These are phyloP conservation scores for Anaspis maculata DNA, from an alignment of 2,888 invertebrate genomes.

Conservation along the genomic window DNA sequence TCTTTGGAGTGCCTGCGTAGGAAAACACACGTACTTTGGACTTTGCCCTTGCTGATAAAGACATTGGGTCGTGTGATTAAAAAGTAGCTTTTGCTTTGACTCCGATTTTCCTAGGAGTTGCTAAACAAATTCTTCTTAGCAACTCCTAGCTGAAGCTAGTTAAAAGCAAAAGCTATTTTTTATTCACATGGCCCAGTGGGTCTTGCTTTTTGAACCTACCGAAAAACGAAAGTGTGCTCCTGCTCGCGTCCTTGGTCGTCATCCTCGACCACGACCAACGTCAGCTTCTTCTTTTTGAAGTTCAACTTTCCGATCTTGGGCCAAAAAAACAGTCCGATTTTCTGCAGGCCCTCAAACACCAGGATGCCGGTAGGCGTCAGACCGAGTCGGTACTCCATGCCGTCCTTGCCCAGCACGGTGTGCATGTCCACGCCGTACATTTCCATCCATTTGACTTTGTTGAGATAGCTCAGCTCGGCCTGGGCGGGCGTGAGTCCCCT, in stretches of 20 bases:
- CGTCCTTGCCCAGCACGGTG: slow-evolving; percentile 92
- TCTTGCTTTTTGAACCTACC: too few relatives aligned
- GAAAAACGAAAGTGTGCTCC: slow-evolving; percentile 98
- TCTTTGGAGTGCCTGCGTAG: too few relatives aligned
- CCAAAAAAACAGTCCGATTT: slow-evolving; percentile 99
- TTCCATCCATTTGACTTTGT: slow-evolving; percentile 91
- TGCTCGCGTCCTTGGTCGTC: slow-evolving; percentile 95
- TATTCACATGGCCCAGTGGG: too few relatives aligned
- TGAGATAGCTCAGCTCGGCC: slow-evolving; percentile 89
- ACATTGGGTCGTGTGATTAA: too few relatives aligned
- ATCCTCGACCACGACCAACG: slow-evolving; percentile 95
- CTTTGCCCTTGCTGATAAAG: too few relatives aligned
- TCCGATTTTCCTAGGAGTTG: too few relatives aligned
- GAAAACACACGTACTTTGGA: too few relatives aligned
- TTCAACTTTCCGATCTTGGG: slow-evolving; percentile 97
- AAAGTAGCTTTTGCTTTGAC: too few relatives aligned
- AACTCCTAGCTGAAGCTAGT: too few relatives aligned
- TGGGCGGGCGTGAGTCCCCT: slow-evolving; percentile 87
- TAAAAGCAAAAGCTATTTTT: too few relatives aligned
- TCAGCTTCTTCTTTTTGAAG: slow-evolving; percentile 96
- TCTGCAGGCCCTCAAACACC: slow-evolving; percentile 89
- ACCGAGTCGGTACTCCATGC: slow-evolving; percentile 91
- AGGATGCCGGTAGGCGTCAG: slow-evolving; percentile 97
- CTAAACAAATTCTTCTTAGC: too few relatives aligned
- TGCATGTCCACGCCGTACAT: slow-evolving; percentile 99